Percentiles rank a stretch among this genome's conserved stretches.
These are phyloP conservation scores for Cylas formicarius DNA, from an alignment of 1,140 invertebrate species.

Conservation along the genomic window DNA sequence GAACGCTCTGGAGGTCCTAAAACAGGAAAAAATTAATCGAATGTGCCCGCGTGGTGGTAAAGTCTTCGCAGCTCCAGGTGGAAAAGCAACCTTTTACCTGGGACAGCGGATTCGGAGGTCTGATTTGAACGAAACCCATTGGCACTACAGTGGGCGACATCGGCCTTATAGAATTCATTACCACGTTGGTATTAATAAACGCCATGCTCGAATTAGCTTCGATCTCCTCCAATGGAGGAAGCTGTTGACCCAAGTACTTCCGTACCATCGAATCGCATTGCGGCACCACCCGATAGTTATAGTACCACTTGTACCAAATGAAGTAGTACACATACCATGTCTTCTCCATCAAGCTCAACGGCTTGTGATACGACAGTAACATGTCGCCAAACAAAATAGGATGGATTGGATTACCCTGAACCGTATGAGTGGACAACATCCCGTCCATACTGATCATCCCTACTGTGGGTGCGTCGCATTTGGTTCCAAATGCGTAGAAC, in stretches of 20 bases:
- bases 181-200: not conserved
- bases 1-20: slow-evolving; percentile 42
- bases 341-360: not conserved
- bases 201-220: not conserved
- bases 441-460: not conserved
- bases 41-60: too few species aligned
- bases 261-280: not conserved
- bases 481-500: not conserved
- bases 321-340: not conserved
- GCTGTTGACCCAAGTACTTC: slow-evolving; percentile 4
- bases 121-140: not conserved
- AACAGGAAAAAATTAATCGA: too few species aligned
- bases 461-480: not conserved
- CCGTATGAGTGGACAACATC: not conserved
- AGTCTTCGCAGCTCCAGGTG: too few species aligned
- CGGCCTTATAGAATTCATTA: not conserved
- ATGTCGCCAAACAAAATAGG: not conserved
- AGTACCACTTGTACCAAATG: not conserved
- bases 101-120: not conserved
- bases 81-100: not conserved
- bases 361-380: not conserved
- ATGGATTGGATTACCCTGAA: slow-evolving; percentile 4
- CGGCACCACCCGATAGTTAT: not conserved
- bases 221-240: not conserved
- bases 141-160: not conserved